phyloP scores from a whole-genome alignment of 2,113 vertebrate genomes.

The Athene noctua region DNA sequence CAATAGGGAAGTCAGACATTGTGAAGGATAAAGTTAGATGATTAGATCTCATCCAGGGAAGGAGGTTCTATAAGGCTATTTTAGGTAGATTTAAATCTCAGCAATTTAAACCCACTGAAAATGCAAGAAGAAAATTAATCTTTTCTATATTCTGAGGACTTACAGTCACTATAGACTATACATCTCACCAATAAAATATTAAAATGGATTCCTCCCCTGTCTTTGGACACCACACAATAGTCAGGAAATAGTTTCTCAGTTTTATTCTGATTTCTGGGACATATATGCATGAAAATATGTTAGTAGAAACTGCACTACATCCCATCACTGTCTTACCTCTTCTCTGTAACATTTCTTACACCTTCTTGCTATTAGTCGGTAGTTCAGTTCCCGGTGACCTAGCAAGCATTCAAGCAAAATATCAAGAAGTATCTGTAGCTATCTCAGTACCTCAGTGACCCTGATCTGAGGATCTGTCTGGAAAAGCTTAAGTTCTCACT shows the following conservation, averaged over 20 bases:
- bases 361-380: neutral
- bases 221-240: neutral
- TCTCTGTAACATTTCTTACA: neutral
- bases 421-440: neutral
- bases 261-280: neutral
- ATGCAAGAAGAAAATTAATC: neutral
- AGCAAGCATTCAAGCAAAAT: neutral
- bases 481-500: neutral
- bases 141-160: neutral
- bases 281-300: neutral
- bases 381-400: neutral
- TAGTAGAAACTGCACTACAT: neutral
- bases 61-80: neutral
- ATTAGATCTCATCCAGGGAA: neutral
- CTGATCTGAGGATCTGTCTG: neutral
- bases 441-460: neutral
- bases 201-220: neutral
- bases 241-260: neutral
- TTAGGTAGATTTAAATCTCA: neutral
- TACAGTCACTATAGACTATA: neutral
- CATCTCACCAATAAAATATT: neutral
- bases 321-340: neutral
- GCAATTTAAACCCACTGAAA: neutral
- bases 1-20: neutral
- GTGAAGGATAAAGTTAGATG: rapidly evolving